Conservation (phyloP, 2,797 vertebrate genomes). For the Sebastes aleutianus region DNA sequence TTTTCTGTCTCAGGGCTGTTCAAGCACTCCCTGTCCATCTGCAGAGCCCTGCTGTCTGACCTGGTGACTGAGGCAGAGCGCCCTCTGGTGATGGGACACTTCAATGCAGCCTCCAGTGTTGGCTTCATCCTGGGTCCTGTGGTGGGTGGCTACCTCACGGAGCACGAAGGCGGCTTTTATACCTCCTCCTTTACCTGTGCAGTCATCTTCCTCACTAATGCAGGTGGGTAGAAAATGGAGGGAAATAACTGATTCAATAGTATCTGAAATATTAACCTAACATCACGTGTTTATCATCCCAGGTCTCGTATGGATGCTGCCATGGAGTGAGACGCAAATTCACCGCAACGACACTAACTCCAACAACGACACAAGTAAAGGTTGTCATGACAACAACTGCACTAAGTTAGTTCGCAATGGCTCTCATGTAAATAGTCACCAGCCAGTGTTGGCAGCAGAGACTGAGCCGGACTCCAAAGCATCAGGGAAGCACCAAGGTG, state of each 20-base stretch:
- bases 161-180: conserved; percentile 92
- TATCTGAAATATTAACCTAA: neutral
- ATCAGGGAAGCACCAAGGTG: neutral
- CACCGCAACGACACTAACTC: conserved; percentile 50
- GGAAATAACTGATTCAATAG: neutral
- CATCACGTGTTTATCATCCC: neutral
- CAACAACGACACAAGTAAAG: conserved; percentile 53
- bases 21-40: conserved; percentile 96
- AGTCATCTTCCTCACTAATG: conserved; percentile 91
- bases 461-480: neutral
- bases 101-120: conserved; percentile 91
- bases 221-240: conserved; percentile 76
- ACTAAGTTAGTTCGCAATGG: conserved; percentile 60
- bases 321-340: conserved; percentile 79
- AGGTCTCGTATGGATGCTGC: conserved; percentile 93
- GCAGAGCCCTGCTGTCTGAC: conserved; percentile 94
- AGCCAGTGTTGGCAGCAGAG: neutral
- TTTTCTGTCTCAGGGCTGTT: conserved; percentile 87
- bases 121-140: conserved; percentile 97
- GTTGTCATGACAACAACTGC: conserved; percentile 46
- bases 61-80: conserved; percentile 90
- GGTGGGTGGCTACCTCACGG: conserved; percentile 92
- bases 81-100: conserved; percentile 91
- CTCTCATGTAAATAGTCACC: conserved; percentile 41
- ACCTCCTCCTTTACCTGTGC: conserved; percentile 88